Percentiles rank a stretch among this genome's conserved stretches.
Conservation (phyloP, 2,888 invertebrate genomes). For the Torymus texanus region DNA sequence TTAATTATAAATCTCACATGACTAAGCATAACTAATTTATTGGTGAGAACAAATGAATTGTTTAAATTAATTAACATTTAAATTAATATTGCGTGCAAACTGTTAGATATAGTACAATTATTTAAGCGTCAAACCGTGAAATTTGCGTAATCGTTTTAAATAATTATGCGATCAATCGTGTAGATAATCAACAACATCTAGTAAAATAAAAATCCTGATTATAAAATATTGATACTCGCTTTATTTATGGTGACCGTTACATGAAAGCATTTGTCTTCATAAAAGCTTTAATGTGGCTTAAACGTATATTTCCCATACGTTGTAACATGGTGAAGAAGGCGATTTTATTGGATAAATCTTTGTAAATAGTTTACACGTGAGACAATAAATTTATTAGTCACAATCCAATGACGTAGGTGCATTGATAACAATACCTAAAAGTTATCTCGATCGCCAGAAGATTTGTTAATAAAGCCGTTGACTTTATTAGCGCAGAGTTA, state of each 20-base stretch:
- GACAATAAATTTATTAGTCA: conserved; percentile 20
- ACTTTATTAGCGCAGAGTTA: too few species aligned
- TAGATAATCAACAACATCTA: background rate
- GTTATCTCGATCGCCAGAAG: conserved; percentile 6
- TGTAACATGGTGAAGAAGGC: too few species aligned
- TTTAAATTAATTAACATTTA: conserved; percentile 29
- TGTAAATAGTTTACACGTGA: conserved; percentile 19
- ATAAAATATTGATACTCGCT: background rate
- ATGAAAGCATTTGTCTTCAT: conserved; percentile 36
- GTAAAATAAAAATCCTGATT: background rate
- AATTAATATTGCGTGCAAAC: background rate
- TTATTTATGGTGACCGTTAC: conserved; percentile 1
- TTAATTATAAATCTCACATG: conserved; percentile 16
- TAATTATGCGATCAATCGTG: background rate
- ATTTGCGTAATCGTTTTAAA: conserved; percentile 9
- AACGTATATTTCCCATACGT: conserved; percentile 10
- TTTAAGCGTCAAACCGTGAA: background rate
- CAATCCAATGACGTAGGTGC: background rate
- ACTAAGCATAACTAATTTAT: background rate
- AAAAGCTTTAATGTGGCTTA: background rate
- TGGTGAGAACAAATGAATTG: conserved; percentile 20
- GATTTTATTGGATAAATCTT: conserved; percentile 8
- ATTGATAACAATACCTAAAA: conserved; percentile 20
- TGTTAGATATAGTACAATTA: background rate
- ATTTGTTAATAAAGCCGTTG: too few species aligned